Evolutionary conservation across 2,888 invertebrate species (phyloP), one percentile per base, ranked within the genome.

Genomic region (Sympetrum striolatum): DNA sequence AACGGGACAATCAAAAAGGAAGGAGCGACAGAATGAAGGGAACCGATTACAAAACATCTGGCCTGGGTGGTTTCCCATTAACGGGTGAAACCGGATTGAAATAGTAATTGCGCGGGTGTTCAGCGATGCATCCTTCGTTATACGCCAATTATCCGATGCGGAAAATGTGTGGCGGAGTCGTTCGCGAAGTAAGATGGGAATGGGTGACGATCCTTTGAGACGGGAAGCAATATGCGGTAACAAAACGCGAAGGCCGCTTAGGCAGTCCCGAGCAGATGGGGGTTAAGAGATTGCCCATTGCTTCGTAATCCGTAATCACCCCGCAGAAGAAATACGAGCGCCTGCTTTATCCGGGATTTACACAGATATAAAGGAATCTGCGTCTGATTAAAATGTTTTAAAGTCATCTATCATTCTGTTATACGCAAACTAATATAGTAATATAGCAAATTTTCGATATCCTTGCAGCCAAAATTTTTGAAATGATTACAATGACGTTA

Each of bases 81-180:
- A 64, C 35, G 58, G 58, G 86, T 37, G 86, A 53, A 53, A 53
- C 15, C 48, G 12, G 48, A 48, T 3, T 3, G 18, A 53, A 53
- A 53, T 53, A 53, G 60, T 64, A 86, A 86, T 86, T 86, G 60
- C 86, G 60, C 86, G 8, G 60, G 82, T 58, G 82, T 35, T 35
- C 35, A 35, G 60, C 53, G 60, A 37, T 64, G 39, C 60, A 86
- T 86, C 39, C 86, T 60, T 60, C 86, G 60, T 64, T 37, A 64
- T 64, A 86, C 37, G 35, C 60, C 86, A 86, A 86, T 82, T 82
- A 82, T 58, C 35, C 14, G 0, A 15, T 18, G 82, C 31, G 53
- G 58, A 82, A 58, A 82, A 25, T 39, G 25, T 37, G 44, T 10
- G 5, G 81, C 48, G 35, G 35, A 8, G 22, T 48, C 31, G 82